Base-by-base conservation (phyloP, 1,140 invertebrate genomes). In the Galleria mellonella region DNA sequence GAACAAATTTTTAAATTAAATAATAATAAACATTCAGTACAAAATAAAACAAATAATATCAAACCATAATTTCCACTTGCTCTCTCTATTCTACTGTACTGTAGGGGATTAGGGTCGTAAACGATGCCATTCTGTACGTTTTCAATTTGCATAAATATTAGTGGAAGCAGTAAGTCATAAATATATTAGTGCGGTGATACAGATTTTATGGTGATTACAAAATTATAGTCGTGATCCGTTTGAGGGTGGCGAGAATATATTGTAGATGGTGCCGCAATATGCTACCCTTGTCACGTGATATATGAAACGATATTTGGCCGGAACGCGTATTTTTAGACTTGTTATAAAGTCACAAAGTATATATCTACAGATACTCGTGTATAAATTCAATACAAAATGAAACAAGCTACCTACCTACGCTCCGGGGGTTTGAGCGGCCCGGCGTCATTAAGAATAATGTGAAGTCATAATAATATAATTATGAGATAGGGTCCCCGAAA, bases 131-230 rank as follows among this genome's bases (percentile, higher is more conserved):
- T 84, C 57, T 63, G 75, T 65, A 61, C 72, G 70, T 84, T 79
- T 84, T 84, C 81, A 81, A 84, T 84, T 84, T 84, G 78, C 81
- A 84, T 84, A 84, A 84, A 84, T 81, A 84, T 84, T 81, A 84
- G 76, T 77, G 74, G 67, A 57, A 68, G 72, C 74, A 60, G 47
- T 74, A 75, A 77, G 70, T 68, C 71, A 84, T 84, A 84, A 84
- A 84, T 84, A 83, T 84, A 83, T 84, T 84, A 83, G 76, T 75
- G 72, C 50, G 66, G 72, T 81, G 73, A 77, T 77, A 79, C 75
- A 77, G 66, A 84, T 81, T 83, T 83, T 83, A 84, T 84, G 78
- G 76, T 75, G 76, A 83, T 84, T 84, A 83, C 78, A 61, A 67
- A 67, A 74, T 83, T 77, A 72, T 70, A 62, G 51, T 41, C 50